Base-by-base conservation (phyloP, 2,113 vertebrate genomes). In the Anas platyrhynchos region DNA sequence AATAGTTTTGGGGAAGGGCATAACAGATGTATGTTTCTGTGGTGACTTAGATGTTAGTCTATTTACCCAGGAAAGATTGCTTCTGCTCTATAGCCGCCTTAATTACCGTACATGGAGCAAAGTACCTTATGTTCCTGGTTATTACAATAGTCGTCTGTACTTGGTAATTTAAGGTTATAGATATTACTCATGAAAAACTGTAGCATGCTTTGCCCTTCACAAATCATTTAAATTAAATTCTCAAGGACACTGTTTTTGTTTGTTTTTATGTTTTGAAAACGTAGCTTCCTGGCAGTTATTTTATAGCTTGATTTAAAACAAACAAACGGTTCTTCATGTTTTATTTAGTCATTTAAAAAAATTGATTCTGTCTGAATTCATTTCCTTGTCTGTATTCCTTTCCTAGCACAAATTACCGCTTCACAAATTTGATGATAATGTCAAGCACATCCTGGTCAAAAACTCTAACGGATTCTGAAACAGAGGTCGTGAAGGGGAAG, bases 121-220 rank as follows among this genome's bases (percentile, higher is more conserved):
- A 82, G 73, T 75, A 83, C 50, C 65, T 82, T 86, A 13, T 86
- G 38, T 65, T 86, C 23, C 44, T 89, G n/a, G 68, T 79, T 65
- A 65, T 89, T 86, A 54, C 36, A 89, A 11, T 72, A 14, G 20
- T 69, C 54, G 31, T 46, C 27, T 84, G 34, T 74, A 46, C 44
- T 93, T 87, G 34, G 34, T 83, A 85, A 91, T 86, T 65, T 31
- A 91, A 84, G 79, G 20, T 91, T 88, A 65, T 46, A 84, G 67
- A 38, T 86, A 68, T 61, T 97, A 20, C 26, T 79, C 21, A 29
- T 43, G 59, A 86, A 79, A 92, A 52, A 41, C 13, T 18, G 7
- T 25, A 83, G 50, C 52, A 78, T 31, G 27, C 86, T 96, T 93
- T 93, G 22, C 31, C n/a, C 43, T 88, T 95, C 26, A 36, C 17